A percentile compares a stretch with the other conserved stretches of the same genome.
Conservation (phyloP, 2,113 vertebrate genomes). For the Manacus vitellinus region DNA sequence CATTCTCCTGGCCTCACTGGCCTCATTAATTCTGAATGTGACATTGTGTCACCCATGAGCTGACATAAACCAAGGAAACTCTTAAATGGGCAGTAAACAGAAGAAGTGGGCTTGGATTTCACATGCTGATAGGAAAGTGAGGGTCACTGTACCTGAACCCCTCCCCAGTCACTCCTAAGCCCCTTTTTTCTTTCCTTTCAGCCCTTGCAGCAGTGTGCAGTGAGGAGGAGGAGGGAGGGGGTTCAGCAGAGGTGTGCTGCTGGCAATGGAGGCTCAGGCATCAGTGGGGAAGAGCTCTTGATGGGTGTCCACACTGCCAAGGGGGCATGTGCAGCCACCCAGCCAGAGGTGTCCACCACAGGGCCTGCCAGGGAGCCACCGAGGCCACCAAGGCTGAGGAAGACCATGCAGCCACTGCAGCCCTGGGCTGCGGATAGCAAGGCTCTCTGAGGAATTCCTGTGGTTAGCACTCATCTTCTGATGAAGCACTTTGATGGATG, state of each 20-base stretch:
- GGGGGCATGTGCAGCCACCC: neutral
- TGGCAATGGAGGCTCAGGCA: neutral
- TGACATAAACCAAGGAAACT: conserved; percentile 25
- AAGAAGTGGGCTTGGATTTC: neutral
- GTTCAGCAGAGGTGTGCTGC: neutral
- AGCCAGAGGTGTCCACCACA: rapidly evolving
- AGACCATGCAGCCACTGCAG: neutral
- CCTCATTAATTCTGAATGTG: conserved; percentile 47
- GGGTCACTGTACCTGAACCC: neutral
- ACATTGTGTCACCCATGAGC: conserved; percentile 16
- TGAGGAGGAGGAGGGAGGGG: neutral
- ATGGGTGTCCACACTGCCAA: rapidly evolving
- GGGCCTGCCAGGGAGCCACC: neutral
- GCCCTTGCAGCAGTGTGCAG: neutral
- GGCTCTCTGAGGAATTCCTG: neutral
- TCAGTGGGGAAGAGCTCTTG: rapidly evolving
- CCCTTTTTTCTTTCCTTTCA: neutral
- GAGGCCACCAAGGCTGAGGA: neutral
- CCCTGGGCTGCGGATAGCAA: neutral
- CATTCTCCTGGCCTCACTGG: neutral
- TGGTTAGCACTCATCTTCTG: neutral
- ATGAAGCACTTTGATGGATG: neutral
- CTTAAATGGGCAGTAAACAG: neutral
- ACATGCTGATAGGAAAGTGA: neutral
- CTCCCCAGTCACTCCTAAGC: neutral